A percentile compares a stretch with the other conserved stretches of the same genome.
These are phyloP conservation scores for Murina feae DNA, from an alignment of 2,113 vertebrate species.

Conservation along the genomic window DNA sequence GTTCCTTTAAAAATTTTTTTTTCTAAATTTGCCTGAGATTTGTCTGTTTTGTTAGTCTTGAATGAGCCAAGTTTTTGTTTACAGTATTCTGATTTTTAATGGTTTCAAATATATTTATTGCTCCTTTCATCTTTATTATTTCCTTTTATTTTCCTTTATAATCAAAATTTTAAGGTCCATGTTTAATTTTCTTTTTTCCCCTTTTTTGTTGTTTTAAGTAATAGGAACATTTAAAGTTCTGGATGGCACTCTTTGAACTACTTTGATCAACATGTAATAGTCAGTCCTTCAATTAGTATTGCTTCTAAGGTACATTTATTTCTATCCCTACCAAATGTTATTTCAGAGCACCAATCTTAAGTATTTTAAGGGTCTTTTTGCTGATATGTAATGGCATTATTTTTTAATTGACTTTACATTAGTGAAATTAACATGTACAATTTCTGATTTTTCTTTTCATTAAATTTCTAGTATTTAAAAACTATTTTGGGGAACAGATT, in stretches of 20 bases:
- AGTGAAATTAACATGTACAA: neutral
- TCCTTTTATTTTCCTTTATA: constrained; percentile 9
- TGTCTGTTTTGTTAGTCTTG: constrained; percentile 45
- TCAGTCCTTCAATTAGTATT: neutral
- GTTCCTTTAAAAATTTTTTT: neutral
- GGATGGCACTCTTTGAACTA: neutral
- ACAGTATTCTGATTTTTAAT: constrained; percentile 34
- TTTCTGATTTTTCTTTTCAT: neutral
- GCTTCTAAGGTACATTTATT: neutral
- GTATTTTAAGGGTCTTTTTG: neutral
- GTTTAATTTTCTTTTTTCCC: neutral
- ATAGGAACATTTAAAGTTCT: constrained; percentile 5
- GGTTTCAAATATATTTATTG: constrained; percentile 30
- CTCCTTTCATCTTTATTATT: constrained; percentile 56
- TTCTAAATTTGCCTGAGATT: neutral
- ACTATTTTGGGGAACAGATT: neutral
- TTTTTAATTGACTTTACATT: neutral
- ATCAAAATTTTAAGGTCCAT: constrained; percentile 26
- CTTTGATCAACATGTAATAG: neutral
- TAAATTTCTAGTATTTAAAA: neutral
- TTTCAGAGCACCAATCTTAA: neutral
- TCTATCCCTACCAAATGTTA: neutral
- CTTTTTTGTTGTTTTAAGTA: neutral
- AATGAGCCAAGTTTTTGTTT: constrained; percentile 34
- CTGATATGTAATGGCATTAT: neutral